Conservation (phyloP, 2,113 vertebrate genomes). For the Dasyprocta punctata region DNA sequence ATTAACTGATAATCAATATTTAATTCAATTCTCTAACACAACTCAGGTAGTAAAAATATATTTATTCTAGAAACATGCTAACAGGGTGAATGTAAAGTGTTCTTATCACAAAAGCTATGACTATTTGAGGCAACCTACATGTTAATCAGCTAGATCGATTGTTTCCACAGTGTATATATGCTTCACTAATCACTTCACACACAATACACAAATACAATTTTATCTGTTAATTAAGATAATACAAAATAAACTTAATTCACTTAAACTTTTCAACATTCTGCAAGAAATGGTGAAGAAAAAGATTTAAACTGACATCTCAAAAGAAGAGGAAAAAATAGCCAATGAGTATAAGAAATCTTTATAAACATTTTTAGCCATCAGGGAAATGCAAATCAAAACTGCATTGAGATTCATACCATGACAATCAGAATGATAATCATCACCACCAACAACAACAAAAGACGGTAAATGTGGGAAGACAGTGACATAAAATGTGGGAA, state of each 20-base stretch:
- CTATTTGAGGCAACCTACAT: background rate
- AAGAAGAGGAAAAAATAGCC: too few relatives aligned
- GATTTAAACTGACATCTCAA: background rate
- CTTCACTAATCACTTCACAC: background rate
- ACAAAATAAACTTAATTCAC: background rate
- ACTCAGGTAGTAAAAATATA: background rate
- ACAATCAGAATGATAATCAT: too few relatives aligned
- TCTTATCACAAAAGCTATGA: background rate
- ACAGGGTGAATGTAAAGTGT: background rate
- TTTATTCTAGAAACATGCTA: background rate
- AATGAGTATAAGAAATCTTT: too few relatives aligned
- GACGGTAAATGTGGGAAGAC: background rate
- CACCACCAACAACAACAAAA: too few relatives aligned
- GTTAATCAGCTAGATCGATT: background rate
- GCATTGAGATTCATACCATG: too few relatives aligned
- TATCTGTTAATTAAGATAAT: background rate
- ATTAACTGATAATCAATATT: background rate
- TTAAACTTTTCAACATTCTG: background rate
- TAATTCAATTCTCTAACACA: background rate
- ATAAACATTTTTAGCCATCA: too few relatives aligned
- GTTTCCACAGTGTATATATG: background rate
- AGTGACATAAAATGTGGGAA: background rate
- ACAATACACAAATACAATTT: background rate
- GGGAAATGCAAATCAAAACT: background rate
- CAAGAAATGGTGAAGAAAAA: background rate